Evolutionary conservation across 2,888 invertebrate species (phyloP).

Genomic region (Spodoptera littoralis): DNA sequence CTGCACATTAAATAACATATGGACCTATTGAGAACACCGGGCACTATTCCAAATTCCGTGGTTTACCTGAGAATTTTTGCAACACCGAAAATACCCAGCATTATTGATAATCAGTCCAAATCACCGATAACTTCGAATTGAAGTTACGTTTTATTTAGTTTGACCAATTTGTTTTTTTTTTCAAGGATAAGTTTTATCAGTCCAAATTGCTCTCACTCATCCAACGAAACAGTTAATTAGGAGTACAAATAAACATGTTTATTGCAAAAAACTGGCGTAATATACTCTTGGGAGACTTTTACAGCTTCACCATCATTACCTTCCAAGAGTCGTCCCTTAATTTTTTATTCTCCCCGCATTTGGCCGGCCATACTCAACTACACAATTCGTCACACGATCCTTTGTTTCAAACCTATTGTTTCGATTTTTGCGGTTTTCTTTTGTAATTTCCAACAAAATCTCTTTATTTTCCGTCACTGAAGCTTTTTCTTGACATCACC

Average conservation of each 20-base stretch:
- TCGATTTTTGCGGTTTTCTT: constrained; percentile 76
- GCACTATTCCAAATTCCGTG: too few species aligned
- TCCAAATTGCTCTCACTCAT: background rate
- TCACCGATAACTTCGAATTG: too few species aligned
- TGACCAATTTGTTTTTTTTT: too few species aligned
- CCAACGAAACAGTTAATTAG: constrained; percentile 14
- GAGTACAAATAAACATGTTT: constrained; percentile 20
- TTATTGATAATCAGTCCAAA: too few species aligned
- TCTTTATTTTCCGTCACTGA: constrained; percentile 70
- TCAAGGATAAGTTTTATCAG: too few species aligned
- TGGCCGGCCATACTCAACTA: constrained; percentile 49
- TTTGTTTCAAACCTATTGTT: constrained; percentile 74
- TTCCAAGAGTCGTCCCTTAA: constrained; percentile 43
- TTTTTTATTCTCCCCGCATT: constrained; percentile 49
- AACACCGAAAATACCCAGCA: too few species aligned
- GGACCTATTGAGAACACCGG: too few species aligned
- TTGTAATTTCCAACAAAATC: constrained; percentile 72
- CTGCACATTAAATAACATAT: too few species aligned
- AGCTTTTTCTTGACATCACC: constrained; percentile 64
- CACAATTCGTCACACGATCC: constrained; percentile 66
- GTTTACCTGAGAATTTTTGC: too few species aligned
- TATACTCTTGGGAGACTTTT: constrained; percentile 27
- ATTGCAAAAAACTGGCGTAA: constrained; percentile 8
- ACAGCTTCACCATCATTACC: constrained; percentile 40
- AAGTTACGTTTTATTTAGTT: too few species aligned